phyloP scores from a whole-genome alignment of 1,140 invertebrate species.

The Pseudomyrmex flavicornis region DNA sequence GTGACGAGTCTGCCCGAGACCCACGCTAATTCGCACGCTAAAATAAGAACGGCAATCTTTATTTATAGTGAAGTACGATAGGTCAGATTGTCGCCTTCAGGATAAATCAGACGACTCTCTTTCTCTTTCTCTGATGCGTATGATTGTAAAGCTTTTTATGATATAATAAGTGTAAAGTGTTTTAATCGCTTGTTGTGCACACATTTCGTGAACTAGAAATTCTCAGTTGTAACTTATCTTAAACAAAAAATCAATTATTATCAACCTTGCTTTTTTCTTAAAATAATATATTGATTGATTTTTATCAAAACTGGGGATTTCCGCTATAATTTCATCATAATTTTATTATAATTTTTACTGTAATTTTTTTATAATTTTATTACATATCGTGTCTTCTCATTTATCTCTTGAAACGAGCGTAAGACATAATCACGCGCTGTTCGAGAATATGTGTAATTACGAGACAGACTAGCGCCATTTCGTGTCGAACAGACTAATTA shows the following conservation, averaged over 20 bases:
- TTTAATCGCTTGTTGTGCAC: not conserved
- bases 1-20: constrained; percentile 74
- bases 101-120: constrained; percentile 46
- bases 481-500: constrained; percentile 59
- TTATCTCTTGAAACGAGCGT: not conserved
- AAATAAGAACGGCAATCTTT: constrained; percentile 76
- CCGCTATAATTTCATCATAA: no score
- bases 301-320: no score
- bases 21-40: constrained; percentile 78
- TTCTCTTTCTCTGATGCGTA: not conserved
- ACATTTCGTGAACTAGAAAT: no score
- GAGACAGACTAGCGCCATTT: constrained; percentile 14
- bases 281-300: no score
- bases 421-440: constrained; percentile 33
- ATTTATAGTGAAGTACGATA: constrained; percentile 76
- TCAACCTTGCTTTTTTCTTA: no score
- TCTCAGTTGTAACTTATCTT: not conserved
- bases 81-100: constrained; percentile 68
- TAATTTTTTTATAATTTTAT: no score
- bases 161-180: not conserved
- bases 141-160: constrained; percentile 4
- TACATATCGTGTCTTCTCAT: no score
- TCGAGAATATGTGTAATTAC: constrained; percentile 40
- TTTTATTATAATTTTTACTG: no score
- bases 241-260: not conserved